Evolutionary conservation across 2,113 vertebrate genomes (phyloP).

Genomic region (Hystrix cristata): DNA sequence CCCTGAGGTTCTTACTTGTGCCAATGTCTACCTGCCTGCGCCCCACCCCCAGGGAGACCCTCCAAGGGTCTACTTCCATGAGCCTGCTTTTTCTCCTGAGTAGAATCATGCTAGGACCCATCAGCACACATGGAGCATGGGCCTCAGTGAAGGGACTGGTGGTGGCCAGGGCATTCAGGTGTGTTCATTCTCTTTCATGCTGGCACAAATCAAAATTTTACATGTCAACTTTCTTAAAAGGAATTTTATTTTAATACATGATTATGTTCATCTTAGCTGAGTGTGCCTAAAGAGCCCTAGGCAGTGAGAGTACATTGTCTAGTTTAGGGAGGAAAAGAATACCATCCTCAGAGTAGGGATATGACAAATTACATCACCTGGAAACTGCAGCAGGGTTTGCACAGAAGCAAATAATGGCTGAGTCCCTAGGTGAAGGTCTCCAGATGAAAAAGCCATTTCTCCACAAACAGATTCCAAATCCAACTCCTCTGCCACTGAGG

Average conservation of each 20-base stretch:
- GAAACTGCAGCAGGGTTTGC: not conserved
- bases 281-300: no score
- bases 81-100: rapidly evolving
- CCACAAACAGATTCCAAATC: not conserved
- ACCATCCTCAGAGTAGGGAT: not conserved
- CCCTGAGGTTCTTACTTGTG: no score
- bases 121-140: not conserved
- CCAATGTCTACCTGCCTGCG: no score
- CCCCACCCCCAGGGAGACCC: not conserved
- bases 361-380: not conserved
- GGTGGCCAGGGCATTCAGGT: not conserved
- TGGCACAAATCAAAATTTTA: not conserved
- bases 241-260: not conserved
- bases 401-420: not conserved
- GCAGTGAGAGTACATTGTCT: rapidly evolving
- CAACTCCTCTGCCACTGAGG: not conserved
- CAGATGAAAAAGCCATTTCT: not conserved
- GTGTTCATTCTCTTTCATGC: no score
- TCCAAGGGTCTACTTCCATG: not conserved
- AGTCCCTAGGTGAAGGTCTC: not conserved
- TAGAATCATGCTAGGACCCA: no score
- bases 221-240: not conserved
- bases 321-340: not conserved
- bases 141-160: not conserved
- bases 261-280: not conserved